Base-by-base conservation (phyloP, 2,888 invertebrate species). In the Stenichneumon culpator region DNA sequence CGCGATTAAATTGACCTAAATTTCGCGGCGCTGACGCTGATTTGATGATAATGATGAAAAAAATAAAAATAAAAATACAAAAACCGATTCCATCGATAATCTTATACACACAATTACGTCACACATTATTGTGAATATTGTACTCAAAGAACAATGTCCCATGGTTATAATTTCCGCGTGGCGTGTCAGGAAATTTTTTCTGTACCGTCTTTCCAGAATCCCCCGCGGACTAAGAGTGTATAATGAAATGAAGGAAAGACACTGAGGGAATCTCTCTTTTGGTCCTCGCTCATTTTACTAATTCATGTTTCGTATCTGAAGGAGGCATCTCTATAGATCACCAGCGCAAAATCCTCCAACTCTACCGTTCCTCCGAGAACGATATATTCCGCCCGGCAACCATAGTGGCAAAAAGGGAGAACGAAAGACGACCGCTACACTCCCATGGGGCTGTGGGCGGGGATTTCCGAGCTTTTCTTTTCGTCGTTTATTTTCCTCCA, bases 391-490 rank as follows among this genome's bases (percentile, higher is more conserved):
- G 36, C 36, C 36, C 36, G 4, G 36, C 9, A 36, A 57, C 44
- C 44, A 3, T 11, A 11, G 54, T 22, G 54, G 22, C 19, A 57
- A 79, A 67, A 67, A 68, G 57, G 57, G 22, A 19, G 47, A 68
- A 54, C 39, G 39, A 44, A 39, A 44, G 16, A 47, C 50, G 57
- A 22, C 52, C 9, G 14, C 22, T 63, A 39, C 36, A 19, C 54
- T 72, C 70, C 50, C 47, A 57, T 19, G 32, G 70, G 70, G 65
- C 22, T 14, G 22, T 77, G 69, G 70, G 63, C 70, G 39, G 11
- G 70, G 82, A 77, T 82, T 82, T 57, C 22, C 65, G 32, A 44
- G 60, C 60, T 69, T 63, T 72, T 54, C 52, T 54, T 54, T 72
- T 60, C 52, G 4, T 28, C 52, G n/a, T 70, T 25, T 52, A 70